Percentiles rank a stretch among this genome's conserved stretches.
Evolutionary conservation across 1,140 invertebrate species (phyloP).

Genomic region (Diploscapter pachys): DNA sequence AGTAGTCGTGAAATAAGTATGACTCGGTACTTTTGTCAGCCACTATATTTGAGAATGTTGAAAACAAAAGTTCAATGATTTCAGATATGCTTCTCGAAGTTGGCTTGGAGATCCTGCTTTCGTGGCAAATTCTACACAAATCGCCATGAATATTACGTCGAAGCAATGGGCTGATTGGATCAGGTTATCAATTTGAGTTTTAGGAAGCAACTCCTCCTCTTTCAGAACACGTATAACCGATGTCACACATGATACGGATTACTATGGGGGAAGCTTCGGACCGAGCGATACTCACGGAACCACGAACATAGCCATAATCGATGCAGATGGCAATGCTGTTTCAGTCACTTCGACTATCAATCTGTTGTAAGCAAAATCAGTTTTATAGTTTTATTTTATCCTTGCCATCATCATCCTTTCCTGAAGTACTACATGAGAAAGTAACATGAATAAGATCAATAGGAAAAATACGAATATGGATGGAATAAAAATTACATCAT

Average conservation of each 20-base stretch:
- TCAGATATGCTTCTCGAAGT: slow-evolving; percentile 71
- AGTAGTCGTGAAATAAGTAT: too few relatives aligned
- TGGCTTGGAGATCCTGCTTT: slow-evolving; percentile 80
- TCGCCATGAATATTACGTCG: slow-evolving; percentile 51
- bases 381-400: background rate
- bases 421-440: too few relatives aligned
- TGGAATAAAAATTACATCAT: too few relatives aligned
- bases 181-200: slow-evolving; percentile 22
- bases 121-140: slow-evolving; percentile 64
- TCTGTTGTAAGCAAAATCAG: slow-evolving; percentile 53
- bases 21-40: too few relatives aligned
- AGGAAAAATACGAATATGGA: too few relatives aligned
- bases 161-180: slow-evolving; percentile 42
- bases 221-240: slow-evolving; percentile 36
- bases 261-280: slow-evolving; percentile 53
- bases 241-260: slow-evolving; percentile 46
- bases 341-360: slow-evolving; percentile 88
- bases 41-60: too few relatives aligned
- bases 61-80: slow-evolving; percentile 71
- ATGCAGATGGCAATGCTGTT: slow-evolving; percentile 82
- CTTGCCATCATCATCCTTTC: too few relatives aligned
- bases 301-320: slow-evolving; percentile 80
- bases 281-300: slow-evolving; percentile 68
- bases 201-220: too few relatives aligned
- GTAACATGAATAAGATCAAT: too few relatives aligned